A percentile compares a stretch with the other conserved stretches of the same genome.
phyloP scores from a whole-genome alignment of 92 coral and sea anemone species.

The Epizoanthus stellaris region DNA sequence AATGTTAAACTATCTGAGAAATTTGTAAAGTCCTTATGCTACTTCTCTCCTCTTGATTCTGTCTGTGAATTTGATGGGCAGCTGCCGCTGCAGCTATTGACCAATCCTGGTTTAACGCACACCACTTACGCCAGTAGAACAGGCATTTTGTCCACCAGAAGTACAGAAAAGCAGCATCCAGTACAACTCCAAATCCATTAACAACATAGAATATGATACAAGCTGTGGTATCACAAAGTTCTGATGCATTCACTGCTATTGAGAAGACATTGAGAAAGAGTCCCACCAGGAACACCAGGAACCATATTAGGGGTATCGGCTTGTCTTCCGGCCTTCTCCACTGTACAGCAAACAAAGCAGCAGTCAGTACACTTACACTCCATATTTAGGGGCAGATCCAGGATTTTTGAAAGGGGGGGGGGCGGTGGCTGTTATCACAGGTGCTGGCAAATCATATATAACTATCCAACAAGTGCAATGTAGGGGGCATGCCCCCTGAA shows the following conservation, averaged over 20 bases:
- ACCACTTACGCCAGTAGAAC: slow-evolving; percentile 90
- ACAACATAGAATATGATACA: slow-evolving; percentile 89
- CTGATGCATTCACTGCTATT: slow-evolving; percentile 88
- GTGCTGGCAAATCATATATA: too few relatives aligned
- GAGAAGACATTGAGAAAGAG: slow-evolving; percentile 88
- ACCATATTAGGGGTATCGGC: slow-evolving; percentile 90
- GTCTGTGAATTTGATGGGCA: slow-evolving; percentile 46
- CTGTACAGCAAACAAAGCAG: slow-evolving; percentile 44
- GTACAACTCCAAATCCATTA: slow-evolving; percentile 87
- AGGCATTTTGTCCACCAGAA: slow-evolving; percentile 92
- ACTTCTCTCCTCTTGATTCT: slow-evolving; percentile 67
- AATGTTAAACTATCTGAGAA: slow-evolving; percentile 71
- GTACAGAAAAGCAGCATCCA: slow-evolving; percentile 86
- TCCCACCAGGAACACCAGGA: slow-evolving; percentile 85
- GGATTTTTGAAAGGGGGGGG: too few relatives aligned
- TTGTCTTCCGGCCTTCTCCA: slow-evolving; percentile 94
- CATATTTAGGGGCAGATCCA: too few relatives aligned
- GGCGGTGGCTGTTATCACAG: too few relatives aligned
- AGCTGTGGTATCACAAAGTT: slow-evolving; percentile 80
- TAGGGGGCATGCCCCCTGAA: too few relatives aligned
- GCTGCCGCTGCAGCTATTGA: slow-evolving; percentile 71
- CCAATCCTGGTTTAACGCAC: slow-evolving; percentile 93
- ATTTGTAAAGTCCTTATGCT: slow-evolving; percentile 76
- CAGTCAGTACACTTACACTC: not conserved
- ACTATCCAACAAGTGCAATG: too few relatives aligned